Conservation (phyloP, 1,140 invertebrate genomes). For the Zaprionus ghesquierei region DNA sequence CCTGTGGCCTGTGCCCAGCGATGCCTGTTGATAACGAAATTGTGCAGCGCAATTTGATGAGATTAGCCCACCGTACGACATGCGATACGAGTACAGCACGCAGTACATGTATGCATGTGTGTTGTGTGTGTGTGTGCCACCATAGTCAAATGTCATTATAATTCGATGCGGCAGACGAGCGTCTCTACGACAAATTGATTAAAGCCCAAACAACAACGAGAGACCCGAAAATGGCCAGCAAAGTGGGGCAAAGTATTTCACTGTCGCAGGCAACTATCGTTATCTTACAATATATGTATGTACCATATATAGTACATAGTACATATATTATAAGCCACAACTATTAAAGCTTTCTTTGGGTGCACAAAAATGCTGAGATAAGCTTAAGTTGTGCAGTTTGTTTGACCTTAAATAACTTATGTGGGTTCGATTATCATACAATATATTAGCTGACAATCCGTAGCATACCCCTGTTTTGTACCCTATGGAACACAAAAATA, state of each 20-base stretch:
- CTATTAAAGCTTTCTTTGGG: background rate
- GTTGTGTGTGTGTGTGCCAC: background rate
- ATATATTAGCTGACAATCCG: no score
- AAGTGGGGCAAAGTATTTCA: background rate
- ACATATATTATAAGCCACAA: background rate
- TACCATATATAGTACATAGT: no score
- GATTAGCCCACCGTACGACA: slow-evolving; percentile 39
- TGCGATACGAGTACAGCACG: background rate
- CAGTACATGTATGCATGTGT: background rate
- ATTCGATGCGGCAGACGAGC: slow-evolving; percentile 32
- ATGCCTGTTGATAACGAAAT: slow-evolving; percentile 64
- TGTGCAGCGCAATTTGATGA: slow-evolving; percentile 64
- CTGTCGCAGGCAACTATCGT: slow-evolving; percentile 14
- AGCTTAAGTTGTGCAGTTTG: background rate
- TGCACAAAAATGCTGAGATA: background rate
- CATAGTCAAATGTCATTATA: slow-evolving; percentile 43
- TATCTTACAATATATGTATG: slow-evolving; percentile 14
- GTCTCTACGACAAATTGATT: slow-evolving; percentile 31
- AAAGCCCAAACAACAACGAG: background rate
- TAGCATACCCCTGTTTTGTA: background rate
- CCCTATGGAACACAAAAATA: background rate
- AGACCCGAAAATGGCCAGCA: background rate
- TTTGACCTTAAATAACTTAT: background rate
- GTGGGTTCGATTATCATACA: background rate
- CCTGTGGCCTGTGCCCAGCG: slow-evolving; percentile 28